Evolutionary conservation across 2,888 invertebrate genomes (phyloP).

Genomic region (Cerceris rybyensis): DNA sequence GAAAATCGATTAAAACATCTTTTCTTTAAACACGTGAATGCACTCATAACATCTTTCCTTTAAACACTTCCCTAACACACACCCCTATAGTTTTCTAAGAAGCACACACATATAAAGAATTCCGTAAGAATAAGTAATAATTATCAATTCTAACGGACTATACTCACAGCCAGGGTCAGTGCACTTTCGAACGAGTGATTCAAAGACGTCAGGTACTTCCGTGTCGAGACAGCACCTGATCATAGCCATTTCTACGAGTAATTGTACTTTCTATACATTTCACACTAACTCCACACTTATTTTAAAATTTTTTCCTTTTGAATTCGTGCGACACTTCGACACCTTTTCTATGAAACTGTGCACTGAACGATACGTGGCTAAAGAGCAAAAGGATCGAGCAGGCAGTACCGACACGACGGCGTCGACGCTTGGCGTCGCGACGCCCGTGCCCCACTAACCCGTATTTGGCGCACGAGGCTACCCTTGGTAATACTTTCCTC

Average conservation of each 20-base stretch:
- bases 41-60: too few species aligned
- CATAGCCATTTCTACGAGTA: conserved; percentile 84
- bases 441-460: conserved; percentile 77
- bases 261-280: not conserved
- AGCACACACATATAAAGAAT: not conserved
- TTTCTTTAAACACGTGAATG: not conserved
- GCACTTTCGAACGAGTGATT: conserved; percentile 90
- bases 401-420: conserved; percentile 18
- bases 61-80: not conserved
- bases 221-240: conserved; percentile 92
- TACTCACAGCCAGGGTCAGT: conserved; percentile 93
- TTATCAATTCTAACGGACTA: not conserved
- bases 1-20: too few species aligned
- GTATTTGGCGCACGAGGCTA: conserved; percentile 66
- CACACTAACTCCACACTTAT: too few species aligned
- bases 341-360: too few species aligned
- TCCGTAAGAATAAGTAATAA: not conserved
- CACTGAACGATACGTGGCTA: not conserved
- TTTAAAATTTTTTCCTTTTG: too few species aligned
- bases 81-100: not conserved
- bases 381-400: conserved; percentile 1
- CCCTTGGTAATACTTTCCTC: conserved; percentile 57
- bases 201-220: conserved; percentile 89
- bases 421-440: conserved; percentile 58
- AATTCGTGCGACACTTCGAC: too few species aligned